Percentiles rank a stretch among this genome's conserved stretches.
phyloP scores from a whole-genome alignment of 2,888 invertebrate species.

The Metalampra italica region DNA sequence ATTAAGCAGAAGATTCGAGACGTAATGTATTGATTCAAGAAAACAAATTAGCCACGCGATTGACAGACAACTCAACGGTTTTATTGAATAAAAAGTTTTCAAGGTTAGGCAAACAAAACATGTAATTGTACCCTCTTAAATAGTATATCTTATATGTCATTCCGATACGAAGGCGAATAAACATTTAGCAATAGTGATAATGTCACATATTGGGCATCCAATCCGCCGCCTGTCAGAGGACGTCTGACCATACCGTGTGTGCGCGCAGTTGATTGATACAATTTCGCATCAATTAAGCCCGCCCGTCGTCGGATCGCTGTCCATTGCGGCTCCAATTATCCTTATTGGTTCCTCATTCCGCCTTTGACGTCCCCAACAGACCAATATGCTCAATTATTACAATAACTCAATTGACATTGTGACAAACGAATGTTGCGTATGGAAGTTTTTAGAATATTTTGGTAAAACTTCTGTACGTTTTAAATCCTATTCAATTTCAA shows the following conservation, averaged over 20 bases:
- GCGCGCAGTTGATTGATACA: slow-evolving; percentile 28
- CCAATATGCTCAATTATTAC: slow-evolving; percentile 3
- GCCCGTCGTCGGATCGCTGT: slow-evolving; percentile 4
- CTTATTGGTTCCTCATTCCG: slow-evolving; percentile 70
- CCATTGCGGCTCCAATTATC: slow-evolving; percentile 47
- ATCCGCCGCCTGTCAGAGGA: background rate
- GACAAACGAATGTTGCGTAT: background rate
- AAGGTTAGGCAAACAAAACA: too few species aligned
- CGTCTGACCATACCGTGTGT: slow-evolving; percentile 3
- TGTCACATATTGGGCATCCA: background rate
- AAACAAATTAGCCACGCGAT: too few species aligned
- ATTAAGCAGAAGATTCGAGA: too few species aligned
- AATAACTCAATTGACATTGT: slow-evolving; percentile 6
- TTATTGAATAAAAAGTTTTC: too few species aligned
- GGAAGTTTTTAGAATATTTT: background rate
- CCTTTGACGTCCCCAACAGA: slow-evolving; percentile 11
- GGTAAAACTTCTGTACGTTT: too few species aligned
- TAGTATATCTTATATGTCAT: too few species aligned
- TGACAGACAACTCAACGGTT: too few species aligned
- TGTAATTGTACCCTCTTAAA: too few species aligned
- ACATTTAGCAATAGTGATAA: too few species aligned
- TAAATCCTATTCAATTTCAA: background rate
- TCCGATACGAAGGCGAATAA: too few species aligned
- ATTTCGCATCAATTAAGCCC: slow-evolving; percentile 15
- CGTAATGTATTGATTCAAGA: too few species aligned